A percentile compares a stretch with the other conserved stretches of the same genome.
phyloP scores from a whole-genome alignment of 1,140 invertebrate species.

The Triops longicaudatus region DNA sequence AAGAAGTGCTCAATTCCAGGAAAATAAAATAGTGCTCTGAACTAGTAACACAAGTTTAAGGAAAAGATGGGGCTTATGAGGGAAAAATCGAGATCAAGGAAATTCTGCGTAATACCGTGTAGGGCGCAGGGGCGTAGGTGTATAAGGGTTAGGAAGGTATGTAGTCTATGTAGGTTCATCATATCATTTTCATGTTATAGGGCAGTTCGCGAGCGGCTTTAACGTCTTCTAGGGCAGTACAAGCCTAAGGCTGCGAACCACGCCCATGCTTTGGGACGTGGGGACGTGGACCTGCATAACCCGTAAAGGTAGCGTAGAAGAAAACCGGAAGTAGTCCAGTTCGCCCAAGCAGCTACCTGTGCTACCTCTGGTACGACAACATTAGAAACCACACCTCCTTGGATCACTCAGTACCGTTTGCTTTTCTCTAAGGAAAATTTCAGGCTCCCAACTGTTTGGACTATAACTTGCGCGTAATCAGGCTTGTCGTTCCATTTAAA shows the following conservation, averaged over 20 bases:
- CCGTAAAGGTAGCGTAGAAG: not conserved
- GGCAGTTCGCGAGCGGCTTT: not conserved
- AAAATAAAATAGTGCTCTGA: not conserved
- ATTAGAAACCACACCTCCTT: not conserved
- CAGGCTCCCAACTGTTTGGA: not conserved
- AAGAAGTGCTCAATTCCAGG: not conserved
- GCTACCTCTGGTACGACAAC: not conserved
- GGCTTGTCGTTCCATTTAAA: not conserved
- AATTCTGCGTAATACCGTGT: not conserved
- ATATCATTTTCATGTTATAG: not conserved
- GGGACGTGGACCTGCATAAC: not conserved
- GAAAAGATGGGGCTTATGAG: not conserved
- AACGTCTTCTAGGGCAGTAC: conserved; percentile 5
- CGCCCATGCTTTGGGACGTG: not conserved
- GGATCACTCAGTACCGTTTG: not conserved
- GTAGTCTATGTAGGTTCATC: conserved; percentile 8
- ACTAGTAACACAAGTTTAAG: not conserved
- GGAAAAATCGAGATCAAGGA: not conserved
- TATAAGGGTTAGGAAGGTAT: not conserved
- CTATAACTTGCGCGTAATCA: not conserved
- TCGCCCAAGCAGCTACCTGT: not conserved
- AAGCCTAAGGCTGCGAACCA: conserved; percentile 13
- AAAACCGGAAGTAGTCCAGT: conserved; percentile 11
- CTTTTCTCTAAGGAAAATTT: not conserved
- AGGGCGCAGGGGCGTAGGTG: not conserved